Evolutionary conservation across 2,797 vertebrate genomes (phyloP).

Genomic region (Vireo griseus): DNA sequence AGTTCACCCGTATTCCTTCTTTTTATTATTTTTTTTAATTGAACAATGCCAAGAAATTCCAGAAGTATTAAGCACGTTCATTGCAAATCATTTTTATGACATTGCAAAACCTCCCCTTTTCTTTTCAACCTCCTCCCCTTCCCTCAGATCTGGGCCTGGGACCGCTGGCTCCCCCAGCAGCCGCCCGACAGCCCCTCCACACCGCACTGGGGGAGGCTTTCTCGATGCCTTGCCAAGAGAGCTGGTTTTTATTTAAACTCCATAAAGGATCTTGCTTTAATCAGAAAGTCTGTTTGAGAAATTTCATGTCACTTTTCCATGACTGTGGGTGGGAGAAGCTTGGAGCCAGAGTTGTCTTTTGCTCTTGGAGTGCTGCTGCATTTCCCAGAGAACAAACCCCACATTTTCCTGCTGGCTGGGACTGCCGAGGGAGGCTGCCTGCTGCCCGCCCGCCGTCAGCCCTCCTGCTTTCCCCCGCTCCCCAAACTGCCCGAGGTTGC

Average conservation of each 20-base stretch:
- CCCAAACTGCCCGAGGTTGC: background rate
- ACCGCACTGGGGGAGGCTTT: conserved; percentile 48
- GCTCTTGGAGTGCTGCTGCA: conserved; percentile 60
- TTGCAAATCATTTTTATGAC: conserved; percentile 74
- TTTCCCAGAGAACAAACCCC: conserved; percentile 60
- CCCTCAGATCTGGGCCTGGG: conserved; percentile 33
- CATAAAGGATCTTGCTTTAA: conserved; percentile 71
- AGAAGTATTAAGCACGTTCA: conserved; percentile 67
- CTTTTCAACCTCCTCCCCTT: conserved; percentile 38
- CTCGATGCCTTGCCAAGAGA: conserved; percentile 49
- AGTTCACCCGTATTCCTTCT: conserved; percentile 39
- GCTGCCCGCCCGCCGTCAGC: background rate
- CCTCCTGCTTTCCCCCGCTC: background rate
- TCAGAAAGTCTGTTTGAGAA: conserved; percentile 72
- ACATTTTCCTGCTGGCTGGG: conserved; percentile 34
- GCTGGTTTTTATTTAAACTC: conserved; percentile 72
- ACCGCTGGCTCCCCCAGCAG: conserved; percentile 28
- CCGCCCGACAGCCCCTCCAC: conserved; percentile 36
- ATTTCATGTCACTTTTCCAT: conserved; percentile 75
- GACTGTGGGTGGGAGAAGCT: conserved; percentile 71
- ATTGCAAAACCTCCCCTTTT: conserved; percentile 66
- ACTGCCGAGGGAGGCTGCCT: conserved; percentile 28
- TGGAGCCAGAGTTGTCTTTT: conserved; percentile 73
- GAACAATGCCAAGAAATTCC: conserved; percentile 75
- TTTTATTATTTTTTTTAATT: conserved; percentile 66